phyloP scores from a whole-genome alignment of 2,888 invertebrate species.

The Sympetrum striolatum region DNA sequence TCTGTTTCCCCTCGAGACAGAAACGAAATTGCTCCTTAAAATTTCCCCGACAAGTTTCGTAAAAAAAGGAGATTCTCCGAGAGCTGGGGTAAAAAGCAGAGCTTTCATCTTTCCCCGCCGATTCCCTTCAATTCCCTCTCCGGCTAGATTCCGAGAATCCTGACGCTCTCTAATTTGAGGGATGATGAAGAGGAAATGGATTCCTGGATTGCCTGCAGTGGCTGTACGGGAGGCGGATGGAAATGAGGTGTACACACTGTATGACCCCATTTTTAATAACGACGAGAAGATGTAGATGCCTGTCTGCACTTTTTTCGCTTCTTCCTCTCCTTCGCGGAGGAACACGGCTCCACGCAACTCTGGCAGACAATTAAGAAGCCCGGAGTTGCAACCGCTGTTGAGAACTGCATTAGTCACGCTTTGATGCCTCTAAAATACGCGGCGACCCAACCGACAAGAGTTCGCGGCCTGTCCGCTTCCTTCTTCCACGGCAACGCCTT shows the following conservation, averaged over 20 bases:
- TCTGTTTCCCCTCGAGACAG: not conserved
- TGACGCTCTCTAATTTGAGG: not conserved
- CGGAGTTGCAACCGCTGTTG: not conserved
- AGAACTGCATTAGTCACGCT: not conserved
- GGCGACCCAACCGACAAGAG: not conserved
- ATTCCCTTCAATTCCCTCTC: not conserved
- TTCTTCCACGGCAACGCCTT: not conserved
- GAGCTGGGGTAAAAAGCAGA: not conserved
- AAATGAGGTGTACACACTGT: not conserved
- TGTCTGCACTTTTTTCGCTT: not conserved
- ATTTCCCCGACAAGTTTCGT: not conserved
- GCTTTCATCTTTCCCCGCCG: not conserved
- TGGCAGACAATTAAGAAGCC: not conserved
- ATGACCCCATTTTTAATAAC: not conserved
- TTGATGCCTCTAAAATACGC: not conserved
- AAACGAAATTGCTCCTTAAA: not conserved
- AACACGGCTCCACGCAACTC: not conserved
- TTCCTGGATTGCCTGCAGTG: not conserved
- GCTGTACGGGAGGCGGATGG: not conserved
- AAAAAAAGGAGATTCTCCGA: not conserved
- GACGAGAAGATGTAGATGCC: not conserved
- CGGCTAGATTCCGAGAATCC: not conserved
- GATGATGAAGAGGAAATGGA: not conserved
- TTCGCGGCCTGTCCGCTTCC: not conserved
- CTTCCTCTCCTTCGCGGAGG: not conserved